These are phyloP conservation scores for Eupithecia vulgata DNA, from an alignment of 2,888 invertebrate genomes.

Conservation along the genomic window DNA sequence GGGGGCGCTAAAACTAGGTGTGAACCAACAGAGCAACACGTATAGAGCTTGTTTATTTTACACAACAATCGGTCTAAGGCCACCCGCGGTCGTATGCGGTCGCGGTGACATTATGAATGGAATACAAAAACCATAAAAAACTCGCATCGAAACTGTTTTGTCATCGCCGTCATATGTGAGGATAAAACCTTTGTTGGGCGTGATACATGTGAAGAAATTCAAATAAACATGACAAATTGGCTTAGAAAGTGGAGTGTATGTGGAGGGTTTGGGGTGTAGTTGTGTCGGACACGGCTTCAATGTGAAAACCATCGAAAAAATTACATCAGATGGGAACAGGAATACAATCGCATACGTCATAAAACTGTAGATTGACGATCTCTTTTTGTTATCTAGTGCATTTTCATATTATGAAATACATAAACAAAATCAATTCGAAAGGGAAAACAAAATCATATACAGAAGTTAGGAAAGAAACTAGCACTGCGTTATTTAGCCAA, in stretches of 20 bases:
- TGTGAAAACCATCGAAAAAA: background rate
- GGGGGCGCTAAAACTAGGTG: constrained; percentile 44
- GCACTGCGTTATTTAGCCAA: background rate
- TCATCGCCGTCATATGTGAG: constrained; percentile 37
- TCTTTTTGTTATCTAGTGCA: background rate
- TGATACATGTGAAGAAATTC: constrained; percentile 31
- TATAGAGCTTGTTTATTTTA: constrained; percentile 54
- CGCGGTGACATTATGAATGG: constrained; percentile 43
- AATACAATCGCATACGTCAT: background rate
- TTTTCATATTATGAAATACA: no score
- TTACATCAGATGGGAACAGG: background rate
- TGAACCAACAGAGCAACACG: constrained; percentile 50
- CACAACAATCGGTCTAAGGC: constrained; percentile 42
- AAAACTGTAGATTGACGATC: background rate
- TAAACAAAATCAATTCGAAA: background rate
- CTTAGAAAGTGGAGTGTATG: constrained; percentile 18
- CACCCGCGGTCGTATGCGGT: constrained; percentile 41
- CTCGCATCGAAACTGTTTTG: constrained; percentile 40
- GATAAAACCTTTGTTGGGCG: constrained; percentile 26
- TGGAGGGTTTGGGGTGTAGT: constrained; percentile 2
- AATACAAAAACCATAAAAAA: constrained; percentile 32
- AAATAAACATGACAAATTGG: constrained; percentile 35
- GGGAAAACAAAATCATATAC: background rate
- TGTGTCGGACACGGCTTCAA: background rate
- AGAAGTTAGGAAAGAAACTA: background rate